Percentiles rank a stretch among this genome's conserved stretches.
Evolutionary conservation across 2,888 invertebrate species (phyloP).

Genomic region (Noctua comes): DNA sequence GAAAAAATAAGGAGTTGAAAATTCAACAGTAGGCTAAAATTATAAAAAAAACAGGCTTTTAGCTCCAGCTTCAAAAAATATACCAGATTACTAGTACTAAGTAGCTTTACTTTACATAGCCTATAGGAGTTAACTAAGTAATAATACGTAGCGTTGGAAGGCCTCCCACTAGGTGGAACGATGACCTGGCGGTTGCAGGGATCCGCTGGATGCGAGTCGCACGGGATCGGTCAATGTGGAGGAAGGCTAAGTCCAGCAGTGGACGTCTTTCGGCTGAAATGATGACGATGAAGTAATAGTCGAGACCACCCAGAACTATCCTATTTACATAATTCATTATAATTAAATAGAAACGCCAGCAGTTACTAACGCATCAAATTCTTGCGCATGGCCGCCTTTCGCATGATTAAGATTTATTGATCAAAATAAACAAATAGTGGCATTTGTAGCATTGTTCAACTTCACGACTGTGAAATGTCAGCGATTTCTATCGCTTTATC

Average conservation of each 20-base stretch:
- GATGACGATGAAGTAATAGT: too few species aligned
- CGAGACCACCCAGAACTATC: conserved; percentile 43
- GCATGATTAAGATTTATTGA: conserved; percentile 47
- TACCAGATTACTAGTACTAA: not conserved
- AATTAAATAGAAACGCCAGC: conserved; percentile 29
- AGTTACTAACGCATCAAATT: conserved; percentile 40
- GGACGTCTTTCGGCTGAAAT: too few species aligned
- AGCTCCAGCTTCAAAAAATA: not conserved
- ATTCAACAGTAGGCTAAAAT: not conserved
- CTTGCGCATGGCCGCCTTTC: conserved; percentile 29
- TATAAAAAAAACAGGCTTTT: not conserved
- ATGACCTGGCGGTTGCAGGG: too few species aligned
- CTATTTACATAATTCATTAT: conserved; percentile 15
- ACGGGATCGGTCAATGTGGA: too few species aligned
- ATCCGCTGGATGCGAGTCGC: too few species aligned
- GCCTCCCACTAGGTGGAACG: too few species aligned
- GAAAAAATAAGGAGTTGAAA: not conserved
- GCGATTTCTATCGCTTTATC: conserved; percentile 47
- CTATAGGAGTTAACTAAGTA: not conserved
- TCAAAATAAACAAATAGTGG: conserved; percentile 46
- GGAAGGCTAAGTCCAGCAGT: too few species aligned
- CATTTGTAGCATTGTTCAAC: conserved; percentile 44
- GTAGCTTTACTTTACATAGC: not conserved
- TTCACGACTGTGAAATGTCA: conserved; percentile 63
- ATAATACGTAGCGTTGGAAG: too few species aligned